Evolutionary conservation across 2,113 vertebrate genomes (phyloP).

Genomic region (Dicentrarchus labrax): DNA sequence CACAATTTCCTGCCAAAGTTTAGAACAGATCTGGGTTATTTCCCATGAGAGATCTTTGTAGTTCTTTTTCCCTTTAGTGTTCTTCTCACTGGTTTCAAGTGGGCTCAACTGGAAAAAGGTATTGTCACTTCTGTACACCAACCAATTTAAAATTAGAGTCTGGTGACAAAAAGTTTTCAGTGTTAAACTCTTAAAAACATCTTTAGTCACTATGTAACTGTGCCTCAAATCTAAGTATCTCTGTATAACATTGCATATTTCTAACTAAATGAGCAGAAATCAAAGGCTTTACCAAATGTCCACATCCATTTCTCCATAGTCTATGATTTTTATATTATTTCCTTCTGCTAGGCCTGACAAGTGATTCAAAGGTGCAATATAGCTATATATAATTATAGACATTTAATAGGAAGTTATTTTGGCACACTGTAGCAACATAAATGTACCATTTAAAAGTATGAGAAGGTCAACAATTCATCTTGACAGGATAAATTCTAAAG

Average conservation of each 20-base stretch:
- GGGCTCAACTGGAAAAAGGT: too few relatives aligned
- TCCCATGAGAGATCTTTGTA: too few relatives aligned
- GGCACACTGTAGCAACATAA: background rate
- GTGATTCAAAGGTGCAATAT: background rate
- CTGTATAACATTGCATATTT: too few relatives aligned
- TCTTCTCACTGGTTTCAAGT: too few relatives aligned
- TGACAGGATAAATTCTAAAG: background rate
- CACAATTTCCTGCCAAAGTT: too few relatives aligned
- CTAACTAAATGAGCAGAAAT: too few relatives aligned
- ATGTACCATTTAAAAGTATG: background rate
- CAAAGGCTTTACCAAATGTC: background rate
- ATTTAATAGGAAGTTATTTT: background rate
- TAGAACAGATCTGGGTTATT: too few relatives aligned
- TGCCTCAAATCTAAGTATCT: too few relatives aligned
- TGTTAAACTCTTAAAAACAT: background rate
- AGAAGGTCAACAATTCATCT: background rate
- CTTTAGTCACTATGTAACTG: too few relatives aligned
- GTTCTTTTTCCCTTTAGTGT: too few relatives aligned
- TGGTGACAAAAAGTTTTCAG: background rate
- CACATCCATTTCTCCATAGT: background rate
- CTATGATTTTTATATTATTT: background rate
- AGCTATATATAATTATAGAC: background rate
- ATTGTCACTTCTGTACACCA: too few relatives aligned
- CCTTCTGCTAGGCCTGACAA: background rate
- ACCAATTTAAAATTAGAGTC: too few relatives aligned